These are phyloP conservation scores for Stomatorhinus walkeri DNA, from an alignment of 2,797 vertebrate species.

Conservation along the genomic window DNA sequence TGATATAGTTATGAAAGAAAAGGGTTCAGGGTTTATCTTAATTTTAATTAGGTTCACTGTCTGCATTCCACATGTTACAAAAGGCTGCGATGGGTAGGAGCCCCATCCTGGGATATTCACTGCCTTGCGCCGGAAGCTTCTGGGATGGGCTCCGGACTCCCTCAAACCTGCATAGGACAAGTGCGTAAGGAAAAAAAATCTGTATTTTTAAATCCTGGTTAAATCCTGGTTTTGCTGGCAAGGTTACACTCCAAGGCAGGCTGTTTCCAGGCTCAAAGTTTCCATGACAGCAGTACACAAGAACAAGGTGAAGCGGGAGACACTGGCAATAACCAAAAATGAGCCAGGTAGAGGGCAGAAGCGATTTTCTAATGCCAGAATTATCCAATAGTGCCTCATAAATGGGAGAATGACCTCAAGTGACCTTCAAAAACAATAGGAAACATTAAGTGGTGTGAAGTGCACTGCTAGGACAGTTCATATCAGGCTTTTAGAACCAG, in stretches of 20 bases:
- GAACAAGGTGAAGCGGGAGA: background rate
- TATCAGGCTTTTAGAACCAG: background rate
- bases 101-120: background rate
- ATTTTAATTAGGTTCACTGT: background rate
- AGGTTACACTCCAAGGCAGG: background rate
- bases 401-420: background rate
- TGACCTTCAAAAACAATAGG: background rate
- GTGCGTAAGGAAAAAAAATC: background rate
- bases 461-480: background rate
- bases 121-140: background rate
- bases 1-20: background rate
- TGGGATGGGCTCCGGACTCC: background rate
- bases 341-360: background rate
- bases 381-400: background rate
- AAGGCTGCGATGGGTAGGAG: background rate
- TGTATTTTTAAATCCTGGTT: background rate
- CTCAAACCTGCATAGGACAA: background rate
- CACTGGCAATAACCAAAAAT: background rate
- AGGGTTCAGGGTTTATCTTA: background rate
- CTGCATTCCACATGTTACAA: background rate
- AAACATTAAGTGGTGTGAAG: background rate
- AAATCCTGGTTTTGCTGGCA: background rate
- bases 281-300: background rate
- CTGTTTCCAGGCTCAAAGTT: background rate
- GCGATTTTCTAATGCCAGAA: background rate